phyloP scores from a whole-genome alignment of 2,797 vertebrate genomes.

The Etheostoma perlongum region DNA sequence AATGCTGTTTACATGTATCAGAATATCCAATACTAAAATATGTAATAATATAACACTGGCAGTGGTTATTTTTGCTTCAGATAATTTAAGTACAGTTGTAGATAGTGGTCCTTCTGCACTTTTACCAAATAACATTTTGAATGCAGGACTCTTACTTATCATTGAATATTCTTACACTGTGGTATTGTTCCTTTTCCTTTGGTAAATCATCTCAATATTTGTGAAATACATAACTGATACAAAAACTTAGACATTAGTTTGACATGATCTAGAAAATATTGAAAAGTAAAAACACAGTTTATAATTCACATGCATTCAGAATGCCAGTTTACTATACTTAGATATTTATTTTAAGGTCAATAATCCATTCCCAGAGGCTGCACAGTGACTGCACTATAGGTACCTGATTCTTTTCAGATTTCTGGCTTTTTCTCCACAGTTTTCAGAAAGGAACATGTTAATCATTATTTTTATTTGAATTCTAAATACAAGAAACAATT shows the following conservation, averaged over 20 bases:
- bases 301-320: not conserved
- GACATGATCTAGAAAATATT: not conserved
- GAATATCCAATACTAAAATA: not conserved
- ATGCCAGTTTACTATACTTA: too few species aligned
- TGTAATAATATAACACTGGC: not conserved
- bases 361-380: not conserved
- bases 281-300: not conserved
- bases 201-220: too few species aligned
- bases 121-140: not conserved
- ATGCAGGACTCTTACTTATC: not conserved
- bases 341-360: not conserved
- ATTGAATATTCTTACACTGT: not conserved
- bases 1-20: not conserved
- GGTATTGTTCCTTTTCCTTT: not conserved
- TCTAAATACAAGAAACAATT: slow-evolving; percentile 2
- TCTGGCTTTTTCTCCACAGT: not conserved
- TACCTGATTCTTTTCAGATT: not conserved
- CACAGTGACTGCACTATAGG: not conserved
- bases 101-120: not conserved
- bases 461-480: not conserved
- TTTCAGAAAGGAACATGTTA: too few species aligned
- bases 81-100: not conserved
- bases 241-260: not conserved
- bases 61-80: not conserved
- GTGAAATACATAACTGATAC: not conserved